Evolutionary conservation across 2,113 vertebrate genomes (phyloP), one percentile per base, ranked within the genome.

Genomic region (Ciconia maguari): DNA sequence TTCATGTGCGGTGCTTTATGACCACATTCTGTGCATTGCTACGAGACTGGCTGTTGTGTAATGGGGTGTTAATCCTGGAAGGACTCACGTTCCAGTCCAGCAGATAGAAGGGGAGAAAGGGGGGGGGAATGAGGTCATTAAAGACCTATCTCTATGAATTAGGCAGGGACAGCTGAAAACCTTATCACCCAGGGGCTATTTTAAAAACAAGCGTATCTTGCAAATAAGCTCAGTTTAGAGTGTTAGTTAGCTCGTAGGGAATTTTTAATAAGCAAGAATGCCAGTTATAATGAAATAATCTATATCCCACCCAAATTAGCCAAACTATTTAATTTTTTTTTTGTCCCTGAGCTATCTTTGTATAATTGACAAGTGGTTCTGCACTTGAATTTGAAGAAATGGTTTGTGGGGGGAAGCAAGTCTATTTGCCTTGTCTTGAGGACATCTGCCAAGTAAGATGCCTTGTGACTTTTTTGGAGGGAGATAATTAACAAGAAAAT

Each of bases 181-280:
- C 52, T 82, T 69, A 74, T 95, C 70, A 85, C 27, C 51, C 81
- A 34, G 76, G 70, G 75, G 36, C 60, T 92, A 41, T 91, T 92
- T 96, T 93, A 72, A 95, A 97, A 97, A 91, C 32, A 96, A 95
- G 90, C 4, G 1, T 94, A 76, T 77, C 69, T 97, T 95, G 89
- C 90, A 96, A 85, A 89, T 71, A 87, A 52, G 11, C 72, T 79
- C 0, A 0, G 32, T 65, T 87, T 85, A 57, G 34, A 57, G 71
- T 69, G n/a, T 96, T 89, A n/a, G 88, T 79, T 96, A 90, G 48
- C 38, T 79, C 20, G 6, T 57, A 65, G 52, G 68, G 24, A 21
- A 69, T 88, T 94, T 77, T 89, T 74, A 88, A 93, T 90, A 55
- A 92, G 91, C 65, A 24, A 89, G 90, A 96, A n/a, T 49, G 48